Conservation (phyloP, 2,888 invertebrate species). For the Oeneis ivallda region DNA sequence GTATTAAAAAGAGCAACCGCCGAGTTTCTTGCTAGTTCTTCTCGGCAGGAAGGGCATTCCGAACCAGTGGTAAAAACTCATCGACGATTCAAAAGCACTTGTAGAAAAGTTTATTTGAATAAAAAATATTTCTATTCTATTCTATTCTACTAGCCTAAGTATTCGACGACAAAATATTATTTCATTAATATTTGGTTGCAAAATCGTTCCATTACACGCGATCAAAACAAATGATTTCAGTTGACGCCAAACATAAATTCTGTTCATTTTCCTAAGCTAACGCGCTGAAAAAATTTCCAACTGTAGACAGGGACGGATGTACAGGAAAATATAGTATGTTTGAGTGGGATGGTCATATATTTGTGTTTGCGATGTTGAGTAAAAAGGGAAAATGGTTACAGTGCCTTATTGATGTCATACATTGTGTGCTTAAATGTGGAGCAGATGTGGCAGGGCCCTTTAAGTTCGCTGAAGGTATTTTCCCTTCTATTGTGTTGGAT, state of each 20-base stretch:
- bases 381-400: conserved; percentile 49
- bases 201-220: conserved; percentile 47
- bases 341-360: conserved; percentile 43
- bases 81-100: too few relatives aligned
- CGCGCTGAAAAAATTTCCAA: conserved; percentile 60
- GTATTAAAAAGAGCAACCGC: too few relatives aligned
- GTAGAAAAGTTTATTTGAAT: too few relatives aligned
- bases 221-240: conserved; percentile 71
- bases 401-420: conserved; percentile 61
- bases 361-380: conserved; percentile 33
- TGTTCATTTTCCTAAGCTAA: conserved; percentile 61
- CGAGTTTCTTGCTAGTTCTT: too few relatives aligned
- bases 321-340: conserved; percentile 22
- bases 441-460: conserved; percentile 52
- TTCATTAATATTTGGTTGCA: conserved; percentile 21
- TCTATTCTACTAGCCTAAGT: too few relatives aligned
- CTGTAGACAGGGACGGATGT: conserved; percentile 44
- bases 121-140: too few relatives aligned
- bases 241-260: conserved; percentile 68
- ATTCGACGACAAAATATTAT: too few relatives aligned
- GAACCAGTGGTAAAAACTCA: too few relatives aligned
- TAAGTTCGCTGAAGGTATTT: conserved; percentile 43
- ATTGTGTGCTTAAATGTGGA: conserved; percentile 58
- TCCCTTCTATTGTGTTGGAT: conserved; percentile 38
- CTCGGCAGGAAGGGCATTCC: too few relatives aligned